Percentiles rank a stretch among this genome's conserved stretches.
These are phyloP conservation scores for Mya arenaria DNA, from an alignment of 1,140 invertebrate genomes.

Conservation along the genomic window DNA sequence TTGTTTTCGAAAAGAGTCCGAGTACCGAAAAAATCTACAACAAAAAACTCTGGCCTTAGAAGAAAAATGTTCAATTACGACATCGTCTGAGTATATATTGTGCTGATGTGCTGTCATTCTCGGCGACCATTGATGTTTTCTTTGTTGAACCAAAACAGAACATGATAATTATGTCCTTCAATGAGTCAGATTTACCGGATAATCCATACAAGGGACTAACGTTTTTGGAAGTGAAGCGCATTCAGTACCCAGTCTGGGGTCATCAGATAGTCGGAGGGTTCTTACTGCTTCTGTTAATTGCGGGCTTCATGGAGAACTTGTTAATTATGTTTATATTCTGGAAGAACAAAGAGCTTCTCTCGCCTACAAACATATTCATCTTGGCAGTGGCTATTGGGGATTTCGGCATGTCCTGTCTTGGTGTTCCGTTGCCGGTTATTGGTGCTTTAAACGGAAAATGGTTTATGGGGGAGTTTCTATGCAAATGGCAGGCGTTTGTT, in stretches of 20 bases:
- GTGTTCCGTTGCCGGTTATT: conserved; percentile 37
- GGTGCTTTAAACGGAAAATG: conserved; percentile 22
- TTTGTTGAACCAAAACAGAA: too few species aligned
- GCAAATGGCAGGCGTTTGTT: conserved; percentile 50
- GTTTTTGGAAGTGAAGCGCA: conserved; percentile 20
- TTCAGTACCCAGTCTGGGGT: conserved; percentile 3
- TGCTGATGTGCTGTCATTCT: too few species aligned
- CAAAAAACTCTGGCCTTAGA: too few species aligned
- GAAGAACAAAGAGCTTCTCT: conserved; percentile 27
- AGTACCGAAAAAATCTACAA: too few species aligned
- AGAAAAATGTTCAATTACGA: too few species aligned
- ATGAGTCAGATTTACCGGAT: too few species aligned
- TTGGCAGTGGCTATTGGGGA: conserved; percentile 49
- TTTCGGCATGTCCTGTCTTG: conserved; percentile 49
- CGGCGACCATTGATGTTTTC: too few species aligned
- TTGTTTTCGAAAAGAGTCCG: too few species aligned
- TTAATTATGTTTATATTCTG: conserved; percentile 56
- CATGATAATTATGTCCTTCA: too few species aligned
- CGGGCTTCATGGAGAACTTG: conserved; percentile 53
- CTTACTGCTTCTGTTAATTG: conserved; percentile 29
- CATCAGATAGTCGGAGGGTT: conserved; percentile 34
- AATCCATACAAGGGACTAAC: too few species aligned
- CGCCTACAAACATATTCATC: conserved; percentile 59
- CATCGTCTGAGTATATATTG: too few species aligned
- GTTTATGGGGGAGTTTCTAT: conserved; percentile 14